Evolutionary conservation across 37 sponge, comb jelly and placozoan genomes (phyloP).

Genomic region (Eunapius fragilis): DNA sequence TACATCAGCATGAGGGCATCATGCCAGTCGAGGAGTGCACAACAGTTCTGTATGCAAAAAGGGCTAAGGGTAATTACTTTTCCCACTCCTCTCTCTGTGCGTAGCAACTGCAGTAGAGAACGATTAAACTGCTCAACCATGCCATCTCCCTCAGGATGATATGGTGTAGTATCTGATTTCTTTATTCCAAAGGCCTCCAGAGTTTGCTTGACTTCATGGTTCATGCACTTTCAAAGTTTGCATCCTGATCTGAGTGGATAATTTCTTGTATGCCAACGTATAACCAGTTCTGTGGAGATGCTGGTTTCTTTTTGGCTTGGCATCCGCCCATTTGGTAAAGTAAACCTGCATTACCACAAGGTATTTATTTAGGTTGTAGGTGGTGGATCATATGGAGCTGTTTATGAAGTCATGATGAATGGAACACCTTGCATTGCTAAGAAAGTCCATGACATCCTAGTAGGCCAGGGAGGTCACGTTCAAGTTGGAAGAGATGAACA

Average conservation of each 20-base stretch:
- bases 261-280: conserved; percentile 31
- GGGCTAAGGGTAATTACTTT: conserved; percentile 49
- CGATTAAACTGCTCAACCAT: conserved; percentile 75
- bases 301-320: conserved; percentile 43
- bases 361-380: conserved; percentile 26
- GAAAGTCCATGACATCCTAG: too few species aligned
- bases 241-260: conserved; percentile 60
- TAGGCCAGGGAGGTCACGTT: too few species aligned
- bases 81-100: conserved; percentile 60
- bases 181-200: conserved; percentile 47
- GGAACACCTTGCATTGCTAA: too few species aligned
- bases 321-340: conserved; percentile 69
- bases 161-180: conserved; percentile 44
- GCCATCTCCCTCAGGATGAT: conserved; percentile 70
- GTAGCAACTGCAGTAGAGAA: conserved; percentile 49
- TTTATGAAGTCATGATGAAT: too few species aligned
- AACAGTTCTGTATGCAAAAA: conserved; percentile 51
- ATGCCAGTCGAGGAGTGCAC: conserved; percentile 41
- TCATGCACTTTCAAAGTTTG: conserved; percentile 72
- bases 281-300: conserved; percentile 17
- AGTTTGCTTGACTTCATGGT: conserved; percentile 18
- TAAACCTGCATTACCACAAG: conserved; percentile 53
- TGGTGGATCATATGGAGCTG: too few species aligned
- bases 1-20: conserved; percentile 58
- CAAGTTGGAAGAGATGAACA: too few species aligned